phyloP scores from a whole-genome alignment of 2,113 vertebrate genomes.

The Passer domesticus region DNA sequence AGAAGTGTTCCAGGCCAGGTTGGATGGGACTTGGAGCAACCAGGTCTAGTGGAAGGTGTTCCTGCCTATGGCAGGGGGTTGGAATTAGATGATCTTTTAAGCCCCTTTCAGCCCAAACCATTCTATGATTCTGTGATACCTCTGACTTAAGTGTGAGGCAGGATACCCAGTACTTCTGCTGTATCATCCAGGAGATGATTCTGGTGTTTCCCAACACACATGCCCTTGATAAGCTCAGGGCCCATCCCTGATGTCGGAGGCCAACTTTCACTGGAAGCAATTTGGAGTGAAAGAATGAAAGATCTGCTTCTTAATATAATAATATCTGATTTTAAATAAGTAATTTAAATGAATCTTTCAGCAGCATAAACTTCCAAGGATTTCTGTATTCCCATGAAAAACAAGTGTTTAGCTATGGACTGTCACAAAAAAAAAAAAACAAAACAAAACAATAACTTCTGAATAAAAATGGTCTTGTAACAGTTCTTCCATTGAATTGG shows the following conservation, averaged over 20 bases:
- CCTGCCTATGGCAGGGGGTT: not conserved
- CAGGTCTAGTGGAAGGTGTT: not conserved
- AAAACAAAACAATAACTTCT: not conserved
- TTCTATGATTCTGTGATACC: not conserved
- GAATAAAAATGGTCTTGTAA: not conserved
- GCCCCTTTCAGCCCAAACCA: not conserved
- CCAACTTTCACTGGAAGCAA: not conserved
- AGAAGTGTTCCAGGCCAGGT: not conserved
- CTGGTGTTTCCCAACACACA: not conserved
- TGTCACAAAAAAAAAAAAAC: not conserved
- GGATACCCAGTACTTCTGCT: not conserved
- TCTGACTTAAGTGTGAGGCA: not conserved
- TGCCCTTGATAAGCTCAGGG: not conserved
- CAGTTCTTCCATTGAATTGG: not conserved
- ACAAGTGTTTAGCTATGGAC: not conserved
- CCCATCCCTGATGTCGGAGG: not conserved
- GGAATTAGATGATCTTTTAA: not conserved
- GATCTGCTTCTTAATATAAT: not conserved
- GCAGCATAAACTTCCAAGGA: not conserved
- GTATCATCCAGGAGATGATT: not conserved
- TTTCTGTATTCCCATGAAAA: not conserved
- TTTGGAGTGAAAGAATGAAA: not conserved
- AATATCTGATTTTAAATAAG: not conserved
- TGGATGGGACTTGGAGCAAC: not conserved
- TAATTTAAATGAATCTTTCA: not conserved